These are phyloP conservation scores for crab-eating macaque (Macaca fascicularis) DNA, from an alignment of 2,113 vertebrate species.

Conservation along the genomic window DNA sequence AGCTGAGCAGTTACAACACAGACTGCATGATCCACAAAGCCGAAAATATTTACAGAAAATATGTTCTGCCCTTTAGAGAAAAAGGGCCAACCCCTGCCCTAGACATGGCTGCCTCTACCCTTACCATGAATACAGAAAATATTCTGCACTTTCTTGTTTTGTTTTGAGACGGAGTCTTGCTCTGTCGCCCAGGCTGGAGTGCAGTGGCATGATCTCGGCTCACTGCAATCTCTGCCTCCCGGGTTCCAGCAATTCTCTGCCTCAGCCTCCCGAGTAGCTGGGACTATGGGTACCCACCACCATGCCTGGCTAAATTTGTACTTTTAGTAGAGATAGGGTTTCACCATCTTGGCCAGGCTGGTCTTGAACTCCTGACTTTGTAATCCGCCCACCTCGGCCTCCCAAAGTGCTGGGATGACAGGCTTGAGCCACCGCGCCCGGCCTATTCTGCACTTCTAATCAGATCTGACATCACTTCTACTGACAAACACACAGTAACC, in stretches of 20 bases:
- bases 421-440: accelerated
- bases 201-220: accelerated
- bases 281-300: accelerated
- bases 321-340: no score
- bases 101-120: neutral
- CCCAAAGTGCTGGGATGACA: no score
- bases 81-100: neutral
- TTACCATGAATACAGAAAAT: neutral
- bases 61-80: neutral
- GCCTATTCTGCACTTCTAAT: neutral
- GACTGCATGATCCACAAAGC: neutral
- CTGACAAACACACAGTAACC: neutral
- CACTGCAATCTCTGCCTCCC: no score
- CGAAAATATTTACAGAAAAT: neutral
- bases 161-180: no score
- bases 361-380: no score
- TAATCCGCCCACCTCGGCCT: no score
- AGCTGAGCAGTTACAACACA: neutral
- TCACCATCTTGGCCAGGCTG: no score
- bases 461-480: neutral
- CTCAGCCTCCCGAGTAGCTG: no score
- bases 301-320: accelerated
- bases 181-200: no score
- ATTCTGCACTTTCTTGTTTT: neutral
- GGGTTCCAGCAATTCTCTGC: no score